Base-by-base conservation (phyloP, 2,113 vertebrate species). In the Lamprologus callipterus region DNA sequence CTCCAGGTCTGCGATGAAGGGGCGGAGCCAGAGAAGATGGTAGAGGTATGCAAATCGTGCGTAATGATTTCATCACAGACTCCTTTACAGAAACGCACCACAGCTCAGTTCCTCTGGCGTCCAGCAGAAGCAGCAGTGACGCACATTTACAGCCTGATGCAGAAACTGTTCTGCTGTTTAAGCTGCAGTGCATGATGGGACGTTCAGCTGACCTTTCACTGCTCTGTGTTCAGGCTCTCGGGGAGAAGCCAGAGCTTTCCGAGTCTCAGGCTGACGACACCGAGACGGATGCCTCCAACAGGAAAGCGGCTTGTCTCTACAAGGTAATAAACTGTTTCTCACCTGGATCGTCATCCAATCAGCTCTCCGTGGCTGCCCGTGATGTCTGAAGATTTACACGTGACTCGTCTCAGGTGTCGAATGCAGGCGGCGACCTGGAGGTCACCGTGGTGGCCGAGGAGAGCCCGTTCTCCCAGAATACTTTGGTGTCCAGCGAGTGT, bases 231-330 rank as follows among this genome's bases (percentile, higher is more conserved):
- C 86, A 98, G 98, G 93, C 97, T 37, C 95, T 98, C 51, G 97
- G 98, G 55, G 91, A 96, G 53, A 98, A 97, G 92, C 97, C 97
- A 0, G 87, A 79, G 45, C 94, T 98, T 84, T 97, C 97, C 2
- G 83, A 54, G 8, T 95, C 94, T 13, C 42, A 2, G 0, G 35
- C 87, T 0, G 95, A 97, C 17, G 97, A 97, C 1, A 37, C 70
- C 26, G 92, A 93, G 91, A 94, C 92, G 0, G 98, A 98, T 2
- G 86, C 91, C 0, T 83, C 94, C 78, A 97, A 98, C 37, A 95
- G 97, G 86, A 97, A 87, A 78, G 89, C 95, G 91, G 97, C 97
- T 5, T 96, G 95, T 57, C 97, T 98, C n/a, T 98, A 97, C 91
- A 97, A 97, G 97, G 97, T 98, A 79, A 80, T 0, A 21, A 37